Evolutionary conservation across 2,797 vertebrate species (phyloP).

Genomic region (Xerus rutilus): DNA sequence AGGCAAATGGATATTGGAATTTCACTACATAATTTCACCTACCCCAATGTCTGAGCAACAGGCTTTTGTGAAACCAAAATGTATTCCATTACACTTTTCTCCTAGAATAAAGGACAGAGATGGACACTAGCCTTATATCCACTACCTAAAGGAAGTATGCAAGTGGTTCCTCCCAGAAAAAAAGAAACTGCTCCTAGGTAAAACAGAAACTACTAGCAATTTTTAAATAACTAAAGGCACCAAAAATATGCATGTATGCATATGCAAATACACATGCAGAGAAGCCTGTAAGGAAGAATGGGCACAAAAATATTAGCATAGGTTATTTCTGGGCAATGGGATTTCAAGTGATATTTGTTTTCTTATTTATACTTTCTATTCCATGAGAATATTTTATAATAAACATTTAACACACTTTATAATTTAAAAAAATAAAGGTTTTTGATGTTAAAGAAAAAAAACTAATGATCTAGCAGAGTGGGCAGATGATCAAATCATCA

Average conservation of each 20-base stretch:
- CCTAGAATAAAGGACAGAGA: neutral
- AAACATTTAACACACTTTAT: neutral
- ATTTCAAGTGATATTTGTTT: neutral
- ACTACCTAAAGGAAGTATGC: neutral
- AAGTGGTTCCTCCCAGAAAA: neutral
- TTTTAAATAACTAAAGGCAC: conserved; percentile 15
- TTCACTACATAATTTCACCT: neutral
- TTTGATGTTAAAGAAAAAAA: neutral
- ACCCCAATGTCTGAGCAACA: neutral
- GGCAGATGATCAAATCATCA: neutral
- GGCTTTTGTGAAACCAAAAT: neutral
- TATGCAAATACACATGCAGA: neutral
- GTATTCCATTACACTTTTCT: neutral
- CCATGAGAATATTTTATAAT: neutral
- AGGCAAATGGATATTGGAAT: neutral
- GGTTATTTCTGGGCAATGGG: neutral
- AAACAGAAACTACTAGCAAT: neutral
- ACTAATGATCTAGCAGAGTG: neutral
- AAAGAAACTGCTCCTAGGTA: neutral
- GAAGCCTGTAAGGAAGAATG: neutral
- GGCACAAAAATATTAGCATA: neutral
- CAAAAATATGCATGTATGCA: neutral
- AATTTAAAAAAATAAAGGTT: neutral
- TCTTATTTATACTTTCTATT: neutral
- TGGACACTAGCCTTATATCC: neutral